A percentile compares a stretch with the other conserved stretches of the same genome.
Conservation (phyloP, 2,888 invertebrate genomes). For the Rhogogaster chlorosoma region DNA sequence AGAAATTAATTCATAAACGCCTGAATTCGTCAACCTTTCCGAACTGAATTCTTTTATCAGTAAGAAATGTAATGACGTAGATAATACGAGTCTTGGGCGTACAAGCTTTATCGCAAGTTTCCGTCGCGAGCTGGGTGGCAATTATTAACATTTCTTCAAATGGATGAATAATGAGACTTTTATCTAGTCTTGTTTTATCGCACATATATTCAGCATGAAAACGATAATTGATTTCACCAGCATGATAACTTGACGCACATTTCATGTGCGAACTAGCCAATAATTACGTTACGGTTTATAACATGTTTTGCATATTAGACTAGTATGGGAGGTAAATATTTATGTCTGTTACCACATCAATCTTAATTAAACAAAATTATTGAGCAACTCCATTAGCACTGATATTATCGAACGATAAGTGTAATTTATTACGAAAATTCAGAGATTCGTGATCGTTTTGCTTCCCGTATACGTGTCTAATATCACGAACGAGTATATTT, state of each 20-base stretch:
- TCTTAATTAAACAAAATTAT: background rate
- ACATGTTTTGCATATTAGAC: background rate
- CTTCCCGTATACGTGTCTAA: background rate
- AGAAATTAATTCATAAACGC: background rate
- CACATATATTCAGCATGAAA: background rate
- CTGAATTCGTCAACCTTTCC: too few species aligned
- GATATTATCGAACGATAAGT: background rate
- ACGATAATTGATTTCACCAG: conserved; percentile 22
- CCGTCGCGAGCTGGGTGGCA: background rate
- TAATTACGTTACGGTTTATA: background rate
- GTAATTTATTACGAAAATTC: background rate
- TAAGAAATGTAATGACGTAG: background rate
- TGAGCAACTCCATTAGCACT: background rate
- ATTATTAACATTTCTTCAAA: conserved; percentile 5
- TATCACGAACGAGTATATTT: background rate
- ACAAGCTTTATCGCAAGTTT: conserved; percentile 4
- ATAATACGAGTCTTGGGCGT: background rate
- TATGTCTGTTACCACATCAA: background rate
- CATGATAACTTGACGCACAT: background rate
- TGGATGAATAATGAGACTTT: conserved; percentile 1
- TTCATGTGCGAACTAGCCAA: background rate
- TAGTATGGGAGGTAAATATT: background rate
- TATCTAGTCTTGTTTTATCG: background rate
- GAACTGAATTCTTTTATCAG: background rate
- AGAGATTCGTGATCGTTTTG: background rate